Conservation (phyloP, 2,888 invertebrate genomes). For the Nymphalis polychloros region DNA sequence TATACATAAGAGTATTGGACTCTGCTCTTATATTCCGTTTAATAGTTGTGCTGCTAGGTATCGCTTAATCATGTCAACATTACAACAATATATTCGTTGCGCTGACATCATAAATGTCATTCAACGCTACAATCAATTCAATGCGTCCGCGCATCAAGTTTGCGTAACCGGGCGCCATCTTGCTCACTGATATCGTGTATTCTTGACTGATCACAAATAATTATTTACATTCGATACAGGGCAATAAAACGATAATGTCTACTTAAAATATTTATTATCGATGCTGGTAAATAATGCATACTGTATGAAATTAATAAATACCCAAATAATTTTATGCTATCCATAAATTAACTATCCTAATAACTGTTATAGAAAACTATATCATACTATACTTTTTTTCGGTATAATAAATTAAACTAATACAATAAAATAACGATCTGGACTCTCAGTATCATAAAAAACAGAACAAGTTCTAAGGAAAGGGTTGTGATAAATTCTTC, state of each 20-base stretch:
- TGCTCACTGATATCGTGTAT: slow-evolving; percentile 39
- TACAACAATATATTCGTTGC: slow-evolving; percentile 33
- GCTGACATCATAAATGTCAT: slow-evolving; percentile 64
- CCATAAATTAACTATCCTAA: not conserved
- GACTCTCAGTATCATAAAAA: slow-evolving; percentile 33
- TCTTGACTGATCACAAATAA: slow-evolving; percentile 25
- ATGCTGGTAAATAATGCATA: no score
- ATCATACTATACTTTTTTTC: not conserved
- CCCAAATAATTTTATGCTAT: no score
- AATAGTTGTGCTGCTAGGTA: not conserved
- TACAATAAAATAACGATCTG: slow-evolving; percentile 29
- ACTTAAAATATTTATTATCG: slow-evolving; percentile 2
- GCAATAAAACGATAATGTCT: slow-evolving; percentile 17
- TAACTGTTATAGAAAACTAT: no score
- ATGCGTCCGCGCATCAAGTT: slow-evolving; percentile 48
- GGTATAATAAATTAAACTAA: slow-evolving; percentile 12
- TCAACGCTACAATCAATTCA: slow-evolving; percentile 62
- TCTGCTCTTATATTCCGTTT: not conserved
- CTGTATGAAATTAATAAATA: slow-evolving; percentile 4
- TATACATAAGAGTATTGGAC: not conserved
- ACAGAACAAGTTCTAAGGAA: slow-evolving; percentile 55
- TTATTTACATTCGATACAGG: slow-evolving; percentile 16
- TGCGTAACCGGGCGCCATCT: slow-evolving; percentile 61
- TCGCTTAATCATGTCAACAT: not conserved
- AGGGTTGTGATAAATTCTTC: slow-evolving; percentile 70